These are phyloP conservation scores for Onychostruthus taczanowskii DNA, from an alignment of 2,113 vertebrate species.

Conservation along the genomic window DNA sequence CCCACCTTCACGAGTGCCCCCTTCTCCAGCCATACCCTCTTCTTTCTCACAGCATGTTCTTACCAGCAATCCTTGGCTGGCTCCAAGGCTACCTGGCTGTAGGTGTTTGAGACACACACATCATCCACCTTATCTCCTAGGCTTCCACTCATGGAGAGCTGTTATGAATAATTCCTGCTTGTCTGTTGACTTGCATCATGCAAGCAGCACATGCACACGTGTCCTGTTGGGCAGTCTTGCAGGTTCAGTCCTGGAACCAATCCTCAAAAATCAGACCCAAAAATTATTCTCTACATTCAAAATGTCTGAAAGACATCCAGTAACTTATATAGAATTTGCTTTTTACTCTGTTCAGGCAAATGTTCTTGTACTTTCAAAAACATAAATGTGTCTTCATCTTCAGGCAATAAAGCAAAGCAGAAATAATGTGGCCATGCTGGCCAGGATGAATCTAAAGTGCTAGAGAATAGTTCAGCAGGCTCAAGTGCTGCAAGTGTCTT, in stretches of 20 bases:
- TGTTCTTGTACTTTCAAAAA: not conserved
- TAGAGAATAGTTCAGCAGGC: not conserved
- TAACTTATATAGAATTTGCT: not conserved
- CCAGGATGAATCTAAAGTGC: not conserved
- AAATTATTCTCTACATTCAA: not conserved
- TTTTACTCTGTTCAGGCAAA: not conserved
- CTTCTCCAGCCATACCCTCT: not conserved
- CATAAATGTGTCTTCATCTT: not conserved
- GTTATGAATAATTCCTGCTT: not conserved
- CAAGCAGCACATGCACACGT: not conserved
- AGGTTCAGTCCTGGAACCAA: not conserved
- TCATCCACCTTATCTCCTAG: not conserved
- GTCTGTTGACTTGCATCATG: not conserved
- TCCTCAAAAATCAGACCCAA: not conserved
- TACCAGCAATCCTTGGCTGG: not conserved
- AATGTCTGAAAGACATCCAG: not conserved
- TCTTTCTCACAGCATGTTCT: not conserved
- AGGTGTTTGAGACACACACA: not conserved
- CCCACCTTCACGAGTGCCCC: fast-evolving
- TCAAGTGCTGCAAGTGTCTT: not conserved
- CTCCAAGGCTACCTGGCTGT: not conserved
- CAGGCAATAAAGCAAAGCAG: not conserved
- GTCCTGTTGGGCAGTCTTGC: not conserved
- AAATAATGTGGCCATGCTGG: fast-evolving
- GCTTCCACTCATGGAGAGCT: not conserved